Conservation (phyloP, 2,888 invertebrate genomes). For the Sceliomorpha sp. region DNA sequence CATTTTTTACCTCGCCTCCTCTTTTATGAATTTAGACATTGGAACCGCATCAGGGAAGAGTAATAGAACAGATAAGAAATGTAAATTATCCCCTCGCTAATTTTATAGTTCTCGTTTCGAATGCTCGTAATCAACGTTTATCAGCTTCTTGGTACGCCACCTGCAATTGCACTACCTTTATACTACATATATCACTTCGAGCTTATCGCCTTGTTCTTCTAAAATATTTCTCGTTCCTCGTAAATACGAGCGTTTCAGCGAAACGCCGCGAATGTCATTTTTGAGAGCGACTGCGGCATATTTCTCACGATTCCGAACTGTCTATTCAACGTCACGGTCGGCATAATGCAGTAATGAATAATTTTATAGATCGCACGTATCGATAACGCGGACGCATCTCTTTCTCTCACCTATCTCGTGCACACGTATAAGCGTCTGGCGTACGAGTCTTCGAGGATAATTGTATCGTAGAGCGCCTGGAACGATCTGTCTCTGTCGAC, state of each 20-base stretch:
- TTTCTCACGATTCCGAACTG: conserved; percentile 22
- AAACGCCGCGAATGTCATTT: not conserved
- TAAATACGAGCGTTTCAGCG: not conserved
- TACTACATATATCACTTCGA: not conserved
- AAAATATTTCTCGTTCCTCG: not conserved
- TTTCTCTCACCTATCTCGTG: conserved; percentile 10
- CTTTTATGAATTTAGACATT: too few relatives aligned
- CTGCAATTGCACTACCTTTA: too few relatives aligned
- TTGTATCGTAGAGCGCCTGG: conserved; percentile 68
- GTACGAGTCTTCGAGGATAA: conserved; percentile 61
- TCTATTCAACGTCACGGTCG: conserved; percentile 21
- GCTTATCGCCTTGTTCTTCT: not conserved
- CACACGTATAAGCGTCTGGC: conserved; percentile 13
- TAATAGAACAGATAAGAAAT: too few relatives aligned
- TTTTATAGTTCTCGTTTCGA: too few relatives aligned
- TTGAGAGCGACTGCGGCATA: not conserved
- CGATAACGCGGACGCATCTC: conserved; percentile 19
- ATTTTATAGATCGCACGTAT: conserved; percentile 29
- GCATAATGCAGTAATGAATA: conserved; percentile 30
- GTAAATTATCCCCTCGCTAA: too few relatives aligned
- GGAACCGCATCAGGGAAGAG: too few relatives aligned
- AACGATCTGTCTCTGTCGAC: conserved; percentile 77
- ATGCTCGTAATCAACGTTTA: too few relatives aligned
- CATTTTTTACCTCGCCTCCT: too few relatives aligned
- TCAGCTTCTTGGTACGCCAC: too few relatives aligned